Evolutionary conservation across 2,797 vertebrate genomes (phyloP).

Genomic region (Manis pentadactyla): DNA sequence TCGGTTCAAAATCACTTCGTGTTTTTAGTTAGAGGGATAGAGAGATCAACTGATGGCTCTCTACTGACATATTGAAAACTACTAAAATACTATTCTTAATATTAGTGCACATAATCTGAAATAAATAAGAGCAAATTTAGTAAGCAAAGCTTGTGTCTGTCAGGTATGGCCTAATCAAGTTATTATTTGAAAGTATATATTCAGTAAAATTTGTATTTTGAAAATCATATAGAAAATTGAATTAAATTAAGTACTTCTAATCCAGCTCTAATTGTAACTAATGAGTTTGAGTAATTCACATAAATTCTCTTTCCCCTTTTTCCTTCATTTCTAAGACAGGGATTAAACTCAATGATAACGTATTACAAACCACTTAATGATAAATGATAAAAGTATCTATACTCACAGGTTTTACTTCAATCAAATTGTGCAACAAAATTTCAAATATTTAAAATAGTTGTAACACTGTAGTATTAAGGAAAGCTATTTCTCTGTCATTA

Average conservation of each 20-base stretch:
- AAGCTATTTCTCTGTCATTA: not conserved
- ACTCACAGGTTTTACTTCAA: not conserved
- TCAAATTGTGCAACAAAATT: not conserved
- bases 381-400: not conserved
- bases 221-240: conserved; percentile 20
- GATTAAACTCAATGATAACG: conserved; percentile 22
- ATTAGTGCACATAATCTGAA: not conserved
- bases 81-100: not conserved
- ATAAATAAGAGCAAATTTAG: not conserved
- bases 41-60: not conserved
- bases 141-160: not conserved
- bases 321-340: conserved; percentile 12
- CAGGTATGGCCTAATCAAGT: not conserved
- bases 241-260: not conserved
- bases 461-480: not conserved
- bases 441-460: conserved; percentile 8
- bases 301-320: not conserved
- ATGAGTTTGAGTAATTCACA: not conserved
- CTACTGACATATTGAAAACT: not conserved
- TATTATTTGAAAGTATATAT: not conserved
- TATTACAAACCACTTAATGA: not conserved
- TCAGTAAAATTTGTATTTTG: not conserved
- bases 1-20: not conserved
- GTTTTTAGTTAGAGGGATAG: not conserved
- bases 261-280: not conserved